A percentile compares a stretch with the other conserved stretches of the same genome.
Conservation (phyloP, 2,113 vertebrate genomes). For the Indicator maculatus region DNA sequence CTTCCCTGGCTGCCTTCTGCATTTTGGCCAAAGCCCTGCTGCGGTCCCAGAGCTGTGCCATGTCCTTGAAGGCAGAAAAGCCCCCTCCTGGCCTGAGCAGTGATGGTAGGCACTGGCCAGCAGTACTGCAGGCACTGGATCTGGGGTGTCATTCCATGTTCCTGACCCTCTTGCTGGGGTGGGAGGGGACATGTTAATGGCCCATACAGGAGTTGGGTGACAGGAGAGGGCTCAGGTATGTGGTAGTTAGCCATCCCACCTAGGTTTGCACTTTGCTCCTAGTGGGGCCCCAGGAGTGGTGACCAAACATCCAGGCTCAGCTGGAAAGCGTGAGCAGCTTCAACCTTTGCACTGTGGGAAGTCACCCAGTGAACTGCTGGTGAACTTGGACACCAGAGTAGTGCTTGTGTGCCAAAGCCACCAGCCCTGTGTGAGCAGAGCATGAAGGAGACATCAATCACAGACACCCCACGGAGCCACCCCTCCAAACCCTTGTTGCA, state of each 20-base stretch:
- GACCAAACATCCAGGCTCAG: rapidly evolving
- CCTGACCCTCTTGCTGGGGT: background rate
- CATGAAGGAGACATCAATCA: background rate
- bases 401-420: background rate
- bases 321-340: rapidly evolving
- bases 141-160: background rate
- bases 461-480: background rate
- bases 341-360: background rate
- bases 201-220: background rate
- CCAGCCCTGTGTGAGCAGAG: rapidly evolving
- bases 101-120: rapidly evolving
- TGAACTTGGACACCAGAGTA: background rate
- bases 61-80: background rate
- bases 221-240: rapidly evolving
- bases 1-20: too few species aligned
- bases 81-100: background rate
- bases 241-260: background rate
- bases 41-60: background rate
- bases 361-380: rapidly evolving
- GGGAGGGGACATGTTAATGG: background rate
- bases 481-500: background rate
- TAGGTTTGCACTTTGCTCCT: background rate
- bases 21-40: background rate
- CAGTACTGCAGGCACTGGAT: background rate
- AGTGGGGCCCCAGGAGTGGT: background rate